Percentiles rank a stretch among this genome's conserved stretches.
These are phyloP conservation scores for Coelopa pilipes DNA, from an alignment of 2,888 invertebrate genomes.

Conservation along the genomic window DNA sequence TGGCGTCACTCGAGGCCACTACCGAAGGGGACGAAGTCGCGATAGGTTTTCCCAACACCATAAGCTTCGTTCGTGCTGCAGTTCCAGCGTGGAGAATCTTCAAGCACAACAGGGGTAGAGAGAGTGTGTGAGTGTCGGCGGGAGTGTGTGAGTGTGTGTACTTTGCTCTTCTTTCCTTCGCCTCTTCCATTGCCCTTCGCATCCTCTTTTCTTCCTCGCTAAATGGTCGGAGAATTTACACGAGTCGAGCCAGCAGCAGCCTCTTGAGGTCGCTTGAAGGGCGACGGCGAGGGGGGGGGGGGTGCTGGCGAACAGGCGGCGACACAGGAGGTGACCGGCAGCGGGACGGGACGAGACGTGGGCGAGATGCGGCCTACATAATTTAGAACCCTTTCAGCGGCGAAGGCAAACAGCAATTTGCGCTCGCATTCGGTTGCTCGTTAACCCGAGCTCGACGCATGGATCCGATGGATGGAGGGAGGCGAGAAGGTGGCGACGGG, in stretches of 20 bases:
- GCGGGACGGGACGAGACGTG: background rate
- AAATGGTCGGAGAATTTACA: background rate
- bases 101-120: background rate
- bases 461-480: background rate
- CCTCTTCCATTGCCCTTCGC: background rate
- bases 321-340: no score
- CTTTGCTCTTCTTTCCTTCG: background rate
- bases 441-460: slow-evolving; percentile 15
- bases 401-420: slow-evolving; percentile 8
- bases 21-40: no score
- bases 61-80: no score
- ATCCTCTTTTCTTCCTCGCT: background rate
- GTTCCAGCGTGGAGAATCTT: background rate
- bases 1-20: no score
- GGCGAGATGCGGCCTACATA: slow-evolving; percentile 4
- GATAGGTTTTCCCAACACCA: no score
- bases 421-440: background rate
- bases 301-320: no score
- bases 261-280: background rate
- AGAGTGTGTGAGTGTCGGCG: background rate
- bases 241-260: background rate
- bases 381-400: slow-evolving; percentile 20
- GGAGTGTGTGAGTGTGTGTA: background rate
- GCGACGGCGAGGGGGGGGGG: background rate
- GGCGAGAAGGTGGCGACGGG: background rate